A percentile compares a stretch with the other conserved stretches of the same genome.
Evolutionary conservation across 2,113 vertebrate species (phyloP).

Genomic region (Sylvietta virens): DNA sequence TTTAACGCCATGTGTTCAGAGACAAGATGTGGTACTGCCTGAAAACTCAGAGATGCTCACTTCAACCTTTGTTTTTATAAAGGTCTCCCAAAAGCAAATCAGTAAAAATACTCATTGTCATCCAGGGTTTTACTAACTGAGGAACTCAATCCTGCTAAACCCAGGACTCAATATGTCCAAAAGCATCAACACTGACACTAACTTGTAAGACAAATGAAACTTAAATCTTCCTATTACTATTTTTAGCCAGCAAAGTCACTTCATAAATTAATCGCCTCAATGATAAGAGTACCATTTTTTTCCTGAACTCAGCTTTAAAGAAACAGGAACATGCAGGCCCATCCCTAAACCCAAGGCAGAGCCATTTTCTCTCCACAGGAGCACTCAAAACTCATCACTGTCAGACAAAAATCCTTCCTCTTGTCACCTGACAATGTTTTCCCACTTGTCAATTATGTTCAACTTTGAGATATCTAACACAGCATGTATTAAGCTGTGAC

Average conservation of each 20-base stretch:
- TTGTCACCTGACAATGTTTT: neutral
- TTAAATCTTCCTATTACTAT: neutral
- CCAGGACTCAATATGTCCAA: neutral
- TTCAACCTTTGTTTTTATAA: neutral
- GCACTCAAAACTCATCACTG: neutral
- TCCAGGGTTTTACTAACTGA: neutral
- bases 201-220: neutral
- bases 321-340: fast-evolving
- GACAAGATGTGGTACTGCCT: neutral
- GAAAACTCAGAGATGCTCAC: neutral
- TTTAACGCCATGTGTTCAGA: neutral
- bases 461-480: neutral
- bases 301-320: neutral
- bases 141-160: neutral
- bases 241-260: neutral
- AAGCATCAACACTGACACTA: neutral
- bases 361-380: neutral
- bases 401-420: neutral
- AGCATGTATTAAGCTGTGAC: neutral
- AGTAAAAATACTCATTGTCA: neutral
- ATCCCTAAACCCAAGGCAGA: neutral
- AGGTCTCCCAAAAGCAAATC: neutral
- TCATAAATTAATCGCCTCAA: neutral
- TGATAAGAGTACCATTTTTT: neutral
- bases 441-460: neutral